Evolutionary conservation across 2,888 invertebrate species (phyloP), one percentile per base, ranked within the genome.

Genomic region (Notocelia uddmanniana): DNA sequence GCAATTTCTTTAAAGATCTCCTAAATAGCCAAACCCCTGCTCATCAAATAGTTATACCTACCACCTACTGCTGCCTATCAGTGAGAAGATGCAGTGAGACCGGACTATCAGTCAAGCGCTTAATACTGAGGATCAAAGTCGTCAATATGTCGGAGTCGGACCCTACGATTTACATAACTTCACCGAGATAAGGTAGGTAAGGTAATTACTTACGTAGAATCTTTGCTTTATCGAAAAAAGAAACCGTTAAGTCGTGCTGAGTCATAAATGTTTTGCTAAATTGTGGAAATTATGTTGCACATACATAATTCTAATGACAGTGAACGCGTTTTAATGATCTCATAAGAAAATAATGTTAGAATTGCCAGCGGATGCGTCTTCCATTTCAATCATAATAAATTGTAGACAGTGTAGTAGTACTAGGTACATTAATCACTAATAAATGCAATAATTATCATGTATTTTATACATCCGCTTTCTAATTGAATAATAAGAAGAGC

Each of bases 121-220:
- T 73, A 76, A 77, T 76, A 76, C 79, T 81, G 81, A 81, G 80
- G 83, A 80, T 83, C 78, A 78, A 73, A 79, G 76, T 77, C 83
- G 83, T 83, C 83, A 83, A 81, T 83, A 77, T 78, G 78, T 80
- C 77, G 68, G 68, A 77, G 78, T 80, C 77, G 68, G 68, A 77
- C 76, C 77, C 75, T 75, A 79, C 78, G 74, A 78, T 79, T 75
- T 74, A 78, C 74, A 74, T 77, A 78, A 76, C 73, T 68, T 62
- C 19, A 26, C 69, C 70, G 75, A 77, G 76, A 77, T 68, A 76
- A 75, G 74, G 78, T 76, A 77, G 76, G 77, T 68, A 76, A 75
- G 74, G 78, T 76, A 76, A 79, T 81, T 81, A 81, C 78, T 79
- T 78, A 75, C 45, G 18, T 48, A 21, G 62, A 21, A 63, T 55